A percentile compares a stretch with the other conserved stretches of the same genome.
Evolutionary conservation across 1,140 invertebrate species (phyloP).

Genomic region (Trachelipus rathkii): DNA sequence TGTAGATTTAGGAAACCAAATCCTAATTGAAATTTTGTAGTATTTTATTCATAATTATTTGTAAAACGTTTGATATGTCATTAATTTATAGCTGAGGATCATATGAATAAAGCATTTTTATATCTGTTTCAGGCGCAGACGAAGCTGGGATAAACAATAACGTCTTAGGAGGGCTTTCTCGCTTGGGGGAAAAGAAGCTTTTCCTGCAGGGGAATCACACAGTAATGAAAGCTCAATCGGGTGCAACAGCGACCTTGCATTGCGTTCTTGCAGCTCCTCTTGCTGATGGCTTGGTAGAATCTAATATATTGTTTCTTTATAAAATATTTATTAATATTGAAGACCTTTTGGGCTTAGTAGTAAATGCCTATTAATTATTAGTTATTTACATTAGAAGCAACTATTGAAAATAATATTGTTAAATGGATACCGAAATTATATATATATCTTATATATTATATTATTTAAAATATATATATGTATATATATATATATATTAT

Average conservation of each 20-base stretch:
- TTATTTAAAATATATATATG: background rate
- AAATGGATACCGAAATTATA: background rate
- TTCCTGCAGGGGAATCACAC: slow-evolving; percentile 79
- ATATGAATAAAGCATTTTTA: background rate
- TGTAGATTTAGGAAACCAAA: too few relatives aligned
- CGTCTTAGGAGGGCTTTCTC: background rate
- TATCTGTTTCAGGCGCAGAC: background rate
- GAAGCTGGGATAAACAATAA: background rate
- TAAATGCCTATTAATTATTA: too few relatives aligned
- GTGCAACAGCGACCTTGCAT: slow-evolving; percentile 71
- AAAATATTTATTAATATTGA: too few relatives aligned
- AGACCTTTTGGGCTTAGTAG: too few relatives aligned
- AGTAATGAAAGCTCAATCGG: slow-evolving; percentile 70
- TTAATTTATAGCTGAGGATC: too few relatives aligned
- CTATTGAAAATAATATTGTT: too few relatives aligned
- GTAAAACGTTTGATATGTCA: too few relatives aligned
- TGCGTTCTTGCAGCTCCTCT: slow-evolving; percentile 72
- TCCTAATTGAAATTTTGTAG: too few relatives aligned
- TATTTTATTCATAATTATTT: too few relatives aligned
- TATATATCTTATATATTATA: background rate
- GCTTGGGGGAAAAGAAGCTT: slow-evolving; percentile 50
- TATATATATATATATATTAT: slow-evolving; percentile 1
- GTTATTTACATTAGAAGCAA: too few relatives aligned
- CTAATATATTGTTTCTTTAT: too few relatives aligned
- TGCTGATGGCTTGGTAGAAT: slow-evolving; percentile 71